Conservation (phyloP, 2,113 vertebrate species). For the Crotalus horridus region DNA sequence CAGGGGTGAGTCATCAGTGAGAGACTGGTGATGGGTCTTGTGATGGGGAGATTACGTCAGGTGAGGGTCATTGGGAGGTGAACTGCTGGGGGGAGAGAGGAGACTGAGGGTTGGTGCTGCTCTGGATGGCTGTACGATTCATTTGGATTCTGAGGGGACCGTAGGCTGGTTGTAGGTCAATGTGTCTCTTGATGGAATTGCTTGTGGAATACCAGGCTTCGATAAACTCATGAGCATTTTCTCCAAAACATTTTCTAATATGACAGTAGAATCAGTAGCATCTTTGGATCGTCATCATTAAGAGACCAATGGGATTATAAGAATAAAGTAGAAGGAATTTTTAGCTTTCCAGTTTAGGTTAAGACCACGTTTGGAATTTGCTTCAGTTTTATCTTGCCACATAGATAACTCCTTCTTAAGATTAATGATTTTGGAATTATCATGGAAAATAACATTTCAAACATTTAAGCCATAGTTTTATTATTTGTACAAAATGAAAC, state of each 20-base stretch:
- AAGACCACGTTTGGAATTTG: not conserved
- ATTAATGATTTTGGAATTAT: not conserved
- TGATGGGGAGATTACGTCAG: too few species aligned
- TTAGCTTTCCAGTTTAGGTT: not conserved
- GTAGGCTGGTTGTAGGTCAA: too few species aligned
- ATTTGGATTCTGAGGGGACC: too few species aligned
- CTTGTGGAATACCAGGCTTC: too few species aligned
- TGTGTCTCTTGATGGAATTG: too few species aligned
- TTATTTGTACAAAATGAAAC: not conserved
- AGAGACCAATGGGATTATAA: not conserved
- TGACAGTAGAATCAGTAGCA: not conserved
- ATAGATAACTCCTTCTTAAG: not conserved
- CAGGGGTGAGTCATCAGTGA: too few species aligned
- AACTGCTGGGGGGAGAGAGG: too few species aligned
- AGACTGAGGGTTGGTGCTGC: too few species aligned
- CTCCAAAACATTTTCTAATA: not conserved
- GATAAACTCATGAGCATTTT: too few species aligned
- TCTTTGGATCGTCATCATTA: not conserved
- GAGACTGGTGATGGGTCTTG: too few species aligned
- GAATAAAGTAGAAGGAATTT: not conserved
- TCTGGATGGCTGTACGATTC: too few species aligned
- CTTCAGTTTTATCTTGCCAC: not conserved
- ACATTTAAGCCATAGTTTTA: not conserved
- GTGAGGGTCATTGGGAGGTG: too few species aligned
- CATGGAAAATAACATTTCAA: not conserved